phyloP scores from a whole-genome alignment of 1,140 invertebrate genomes.

The Hyles vespertilio region DNA sequence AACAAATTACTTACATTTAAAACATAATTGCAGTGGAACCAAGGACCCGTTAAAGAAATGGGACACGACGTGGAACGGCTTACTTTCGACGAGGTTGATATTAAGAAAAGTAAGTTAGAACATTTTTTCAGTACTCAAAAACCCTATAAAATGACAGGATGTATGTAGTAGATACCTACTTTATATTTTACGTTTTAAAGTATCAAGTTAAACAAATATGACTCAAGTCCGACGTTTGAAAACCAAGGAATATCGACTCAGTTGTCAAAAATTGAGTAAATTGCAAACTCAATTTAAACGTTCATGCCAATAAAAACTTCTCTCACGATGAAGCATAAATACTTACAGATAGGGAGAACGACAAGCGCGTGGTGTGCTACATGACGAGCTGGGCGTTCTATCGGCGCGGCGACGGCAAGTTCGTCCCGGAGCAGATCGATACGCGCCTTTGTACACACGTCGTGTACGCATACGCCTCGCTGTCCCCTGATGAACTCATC shows the following conservation, averaged over 20 bases:
- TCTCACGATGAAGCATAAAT: background rate
- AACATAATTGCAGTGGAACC: conserved; percentile 33
- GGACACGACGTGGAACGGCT: conserved; percentile 28
- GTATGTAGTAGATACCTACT: too few relatives aligned
- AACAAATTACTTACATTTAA: background rate
- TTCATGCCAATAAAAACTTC: too few relatives aligned
- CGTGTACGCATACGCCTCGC: conserved; percentile 92
- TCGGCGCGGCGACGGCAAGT: conserved; percentile 87
- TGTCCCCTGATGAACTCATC: conserved; percentile 85
- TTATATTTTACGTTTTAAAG: too few relatives aligned
- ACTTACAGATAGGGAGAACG: conserved; percentile 47
- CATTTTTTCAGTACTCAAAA: background rate
- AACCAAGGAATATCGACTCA: background rate
- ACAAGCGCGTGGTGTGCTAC: conserved; percentile 86
- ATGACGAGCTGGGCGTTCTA: conserved; percentile 93
- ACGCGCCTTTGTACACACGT: conserved; percentile 89
- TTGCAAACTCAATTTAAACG: too few relatives aligned
- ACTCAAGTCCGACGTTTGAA: background rate
- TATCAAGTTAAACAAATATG: background rate
- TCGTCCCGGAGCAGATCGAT: conserved; percentile 90
- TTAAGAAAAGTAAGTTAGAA: conserved; percentile 44
- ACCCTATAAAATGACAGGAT: too few relatives aligned
- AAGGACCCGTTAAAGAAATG: conserved; percentile 23
- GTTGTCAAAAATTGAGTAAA: background rate
- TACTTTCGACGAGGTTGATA: conserved; percentile 28